These are phyloP conservation scores for Myoxocephalus aenaeus DNA, from an alignment of 2,797 vertebrate species.

Conservation along the genomic window DNA sequence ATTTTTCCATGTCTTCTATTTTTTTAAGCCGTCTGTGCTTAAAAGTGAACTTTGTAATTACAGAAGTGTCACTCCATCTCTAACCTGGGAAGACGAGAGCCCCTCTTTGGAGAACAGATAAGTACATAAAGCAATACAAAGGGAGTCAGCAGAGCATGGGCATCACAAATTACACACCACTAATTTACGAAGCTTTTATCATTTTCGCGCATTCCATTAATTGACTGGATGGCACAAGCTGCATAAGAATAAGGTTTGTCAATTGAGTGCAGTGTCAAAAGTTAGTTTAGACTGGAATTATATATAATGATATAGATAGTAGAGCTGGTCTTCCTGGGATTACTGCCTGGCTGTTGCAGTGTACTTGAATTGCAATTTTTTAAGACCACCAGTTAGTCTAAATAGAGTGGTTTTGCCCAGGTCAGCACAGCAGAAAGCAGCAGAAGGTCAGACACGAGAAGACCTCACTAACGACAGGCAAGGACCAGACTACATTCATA, in stretches of 20 bases:
- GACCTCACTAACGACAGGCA: conserved; percentile 66
- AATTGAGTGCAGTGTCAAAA: neutral
- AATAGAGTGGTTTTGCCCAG: conserved; percentile 57
- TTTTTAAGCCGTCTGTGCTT: neutral
- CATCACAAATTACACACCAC: neutral
- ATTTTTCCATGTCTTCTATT: conserved; percentile 29
- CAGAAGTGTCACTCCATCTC: neutral
- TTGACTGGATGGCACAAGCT: neutral
- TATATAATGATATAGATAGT: too few species aligned
- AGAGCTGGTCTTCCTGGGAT: conserved; percentile 5
- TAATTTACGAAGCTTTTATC: neutral
- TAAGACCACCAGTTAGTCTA: neutral
- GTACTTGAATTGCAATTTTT: neutral
- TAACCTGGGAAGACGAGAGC: neutral
- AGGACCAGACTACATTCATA: conserved; percentile 89
- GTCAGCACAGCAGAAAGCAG: conserved; percentile 58
- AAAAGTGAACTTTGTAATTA: conserved; percentile 4
- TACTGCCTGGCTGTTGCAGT: neutral
- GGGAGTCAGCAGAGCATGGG: conserved; percentile 2
- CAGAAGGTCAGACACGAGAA: conserved; percentile 46
- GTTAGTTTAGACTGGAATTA: neutral
- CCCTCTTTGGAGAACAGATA: neutral
- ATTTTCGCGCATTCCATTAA: neutral
- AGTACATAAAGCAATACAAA: neutral
- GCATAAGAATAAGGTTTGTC: conserved; percentile 1